Percentiles rank a stretch among this genome's conserved stretches.
These are phyloP conservation scores for Propithecus deckenii DNA, from an alignment of 2,797 vertebrate species.

Conservation along the genomic window DNA sequence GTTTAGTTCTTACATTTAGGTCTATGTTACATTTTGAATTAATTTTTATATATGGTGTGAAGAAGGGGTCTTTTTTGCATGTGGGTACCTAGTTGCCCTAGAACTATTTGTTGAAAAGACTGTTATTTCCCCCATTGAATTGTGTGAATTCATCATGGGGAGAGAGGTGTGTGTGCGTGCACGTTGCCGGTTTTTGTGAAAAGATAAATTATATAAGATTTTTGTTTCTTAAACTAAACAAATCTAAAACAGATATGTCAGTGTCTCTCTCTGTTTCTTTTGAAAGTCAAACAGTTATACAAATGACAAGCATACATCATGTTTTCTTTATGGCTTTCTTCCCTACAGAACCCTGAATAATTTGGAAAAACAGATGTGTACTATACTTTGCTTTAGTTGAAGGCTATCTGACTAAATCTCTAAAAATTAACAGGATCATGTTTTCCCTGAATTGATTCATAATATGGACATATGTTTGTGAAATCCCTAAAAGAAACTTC, in stretches of 20 bases:
- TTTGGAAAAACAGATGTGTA: background rate
- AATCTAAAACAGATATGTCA: background rate
- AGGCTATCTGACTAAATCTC: slow-evolving; percentile 15
- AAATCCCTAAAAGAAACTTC: background rate
- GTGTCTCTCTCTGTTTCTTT: background rate
- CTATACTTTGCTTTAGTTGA: background rate
- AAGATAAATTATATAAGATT: background rate
- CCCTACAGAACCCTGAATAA: background rate
- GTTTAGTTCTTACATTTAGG: slow-evolving; percentile 5
- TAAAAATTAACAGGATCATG: background rate
- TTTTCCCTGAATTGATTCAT: background rate
- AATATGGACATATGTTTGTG: background rate
- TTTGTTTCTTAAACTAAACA: background rate
- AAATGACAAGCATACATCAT: background rate
- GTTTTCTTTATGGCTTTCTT: background rate
- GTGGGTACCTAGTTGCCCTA: background rate
- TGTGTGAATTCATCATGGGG: background rate
- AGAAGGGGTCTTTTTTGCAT: background rate
- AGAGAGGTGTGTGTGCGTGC: too few species aligned
- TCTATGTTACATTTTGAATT: background rate
- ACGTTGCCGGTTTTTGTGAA: background rate
- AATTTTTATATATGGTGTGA: background rate
- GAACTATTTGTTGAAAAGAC: background rate
- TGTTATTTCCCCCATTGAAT: background rate
- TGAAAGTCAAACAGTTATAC: background rate